phyloP scores from a whole-genome alignment of 2,113 vertebrate species.

The Sturnira hondurensis region DNA sequence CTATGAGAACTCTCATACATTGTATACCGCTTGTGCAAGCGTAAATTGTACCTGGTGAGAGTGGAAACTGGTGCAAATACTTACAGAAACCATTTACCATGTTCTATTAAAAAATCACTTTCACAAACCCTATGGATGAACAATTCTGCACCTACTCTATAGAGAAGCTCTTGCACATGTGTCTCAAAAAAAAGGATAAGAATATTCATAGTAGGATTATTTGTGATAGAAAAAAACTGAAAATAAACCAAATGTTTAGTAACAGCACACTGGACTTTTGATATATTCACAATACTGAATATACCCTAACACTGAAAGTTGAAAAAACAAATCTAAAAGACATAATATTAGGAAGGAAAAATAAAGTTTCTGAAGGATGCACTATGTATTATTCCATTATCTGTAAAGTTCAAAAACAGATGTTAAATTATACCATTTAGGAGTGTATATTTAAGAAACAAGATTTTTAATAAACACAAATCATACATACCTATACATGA shows the following conservation, averaged over 20 bases:
- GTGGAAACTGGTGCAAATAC: background rate
- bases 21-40: background rate
- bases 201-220: background rate
- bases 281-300: background rate
- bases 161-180: background rate
- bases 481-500: background rate
- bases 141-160: background rate
- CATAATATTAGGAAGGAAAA: background rate
- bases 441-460: background rate
- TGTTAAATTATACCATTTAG: background rate
- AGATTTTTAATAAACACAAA: background rate
- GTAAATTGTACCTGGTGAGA: background rate
- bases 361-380: background rate
- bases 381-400: background rate
- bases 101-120: background rate
- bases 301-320: background rate
- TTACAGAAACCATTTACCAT: background rate
- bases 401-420: background rate
- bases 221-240: background rate
- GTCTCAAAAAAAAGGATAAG: background rate
- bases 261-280: background rate
- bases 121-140: background rate
- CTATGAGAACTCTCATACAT: background rate
- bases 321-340: background rate
- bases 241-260: background rate